Evolutionary conservation across 2,113 vertebrate species (phyloP), one percentile per base, ranked within the genome.

Genomic region (Galbula dea): DNA sequence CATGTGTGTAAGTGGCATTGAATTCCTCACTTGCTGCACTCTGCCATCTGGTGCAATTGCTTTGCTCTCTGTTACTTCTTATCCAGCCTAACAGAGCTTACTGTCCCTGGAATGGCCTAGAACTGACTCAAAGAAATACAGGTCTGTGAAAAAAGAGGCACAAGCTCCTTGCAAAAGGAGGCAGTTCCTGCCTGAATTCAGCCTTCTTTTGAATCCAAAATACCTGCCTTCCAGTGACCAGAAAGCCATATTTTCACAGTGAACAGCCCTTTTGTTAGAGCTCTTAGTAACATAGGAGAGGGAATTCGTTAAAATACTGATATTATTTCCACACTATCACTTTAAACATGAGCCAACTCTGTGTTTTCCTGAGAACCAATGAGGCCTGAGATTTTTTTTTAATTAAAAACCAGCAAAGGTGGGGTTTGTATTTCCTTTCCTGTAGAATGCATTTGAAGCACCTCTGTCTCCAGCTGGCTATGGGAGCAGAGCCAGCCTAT

Each of bases 401-500:
- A 88, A 94, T 96, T 96, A 93, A 95, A 96, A 91, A 21, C 75
- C 77, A 89, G 43, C 22, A 15, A 92, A 92, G 88, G 67, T 86
- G 84, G 83, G 36, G 71, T 55, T 86, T 95, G 77, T 89, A 72
- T 96, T 95, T 95, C 84, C 66, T 95, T 93, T 95, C 92, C 86
- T 0, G 0, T 94, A 6, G 55, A 96, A 95, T 72, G 51, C 78
- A 80, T 96, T 95, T 96, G 94, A 95, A 96, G 77, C 83, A 92
- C 92, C 93, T 90, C 94, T 94, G 93, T 80, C 85, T 96, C 95
- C 93, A 96, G 91, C 94, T 96, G 94, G 94, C 91, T 90, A 9
- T 86, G 85, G 91, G 95, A 96, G 59, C 91, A 68, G 87, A 94
- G 94, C 96, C 92, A 96, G 66, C 87, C 67, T 52, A 13, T 91